Evolutionary conservation across 2,797 vertebrate genomes (phyloP), one percentile per base, ranked within the genome.

Genomic region (Acipenser ruthenus): DNA sequence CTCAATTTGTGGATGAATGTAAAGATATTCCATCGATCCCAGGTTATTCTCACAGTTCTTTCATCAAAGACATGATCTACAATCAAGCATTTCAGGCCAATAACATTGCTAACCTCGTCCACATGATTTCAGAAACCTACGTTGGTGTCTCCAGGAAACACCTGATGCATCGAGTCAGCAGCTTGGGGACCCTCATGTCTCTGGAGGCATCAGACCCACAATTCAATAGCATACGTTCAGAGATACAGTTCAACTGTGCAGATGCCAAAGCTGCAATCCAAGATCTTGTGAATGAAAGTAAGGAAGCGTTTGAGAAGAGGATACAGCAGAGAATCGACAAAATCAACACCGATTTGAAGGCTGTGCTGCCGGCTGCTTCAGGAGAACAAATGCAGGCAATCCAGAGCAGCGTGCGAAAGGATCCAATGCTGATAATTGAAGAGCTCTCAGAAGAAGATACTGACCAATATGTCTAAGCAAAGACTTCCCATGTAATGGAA

Each of bases 101-200:
- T 49, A 63, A 49, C 12, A 12, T 63, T 49, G 37, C 62, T 37
- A 7, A 63, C 48, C 37, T 63, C n/a, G 62, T 63, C 47, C 62
- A 63, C 47, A 63, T 63, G 62, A 63, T 63, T 48, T 63, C 62
- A 49, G 62, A 63, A 10, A 63, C 62, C 5, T 63, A 63, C n/a
- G 62, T 63, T 6, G 6, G 18, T n/a, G 62, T 63, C 10, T 63
- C 62, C 11, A 7, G 7, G 51, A n/a, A n/a, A n/a, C 11, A 52
- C 51, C 51, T 52, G 7, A 52, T 52, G 51, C 7, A 52, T 11
- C 7, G 51, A 52, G 11, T 52, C 7, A 52, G 51, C 51, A 52
- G 51, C 2, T 11, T 52, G 51, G 11, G 7, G 7, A 52, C 51
- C 11, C 51, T 52, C 51, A 52, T 52, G 51, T 52, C 51, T 52